Percentiles rank a stretch among this genome's conserved stretches.
phyloP scores from a whole-genome alignment of 1,140 invertebrate genomes.

The Aphis gossypii region DNA sequence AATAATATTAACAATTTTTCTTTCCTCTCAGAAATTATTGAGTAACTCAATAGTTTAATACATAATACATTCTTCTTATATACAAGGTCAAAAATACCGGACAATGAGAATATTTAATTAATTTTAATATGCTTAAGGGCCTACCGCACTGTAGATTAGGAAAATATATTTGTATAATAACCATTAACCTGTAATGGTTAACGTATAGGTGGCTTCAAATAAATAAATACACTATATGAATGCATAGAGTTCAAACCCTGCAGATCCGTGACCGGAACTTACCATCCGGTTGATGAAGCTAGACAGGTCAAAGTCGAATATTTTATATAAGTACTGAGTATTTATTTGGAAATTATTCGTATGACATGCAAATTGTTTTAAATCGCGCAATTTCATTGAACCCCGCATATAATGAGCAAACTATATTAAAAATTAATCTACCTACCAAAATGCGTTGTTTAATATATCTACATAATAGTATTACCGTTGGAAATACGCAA shows the following conservation, averaged over 20 bases:
- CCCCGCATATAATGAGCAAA: neutral
- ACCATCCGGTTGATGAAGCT: neutral
- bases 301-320: slow-evolving; percentile 22
- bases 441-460: neutral
- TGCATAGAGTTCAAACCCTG: neutral
- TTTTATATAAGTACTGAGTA: neutral
- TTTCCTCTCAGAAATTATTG: neutral
- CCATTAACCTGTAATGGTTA: neutral
- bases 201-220: neutral
- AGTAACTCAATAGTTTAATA: no score
- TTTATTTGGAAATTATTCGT: neutral
- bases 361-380: neutral
- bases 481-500: neutral
- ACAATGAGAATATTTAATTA: neutral
- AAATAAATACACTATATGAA: neutral
- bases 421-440: neutral
- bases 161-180: neutral
- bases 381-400: neutral
- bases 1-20: neutral
- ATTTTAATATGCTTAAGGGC: neutral
- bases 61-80: no score
- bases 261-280: slow-evolving; percentile 4
- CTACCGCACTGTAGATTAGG: no score
- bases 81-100: no score
- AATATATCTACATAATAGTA: neutral